Conservation (phyloP, 2,888 invertebrate genomes). For the Drosophila histrio region DNA sequence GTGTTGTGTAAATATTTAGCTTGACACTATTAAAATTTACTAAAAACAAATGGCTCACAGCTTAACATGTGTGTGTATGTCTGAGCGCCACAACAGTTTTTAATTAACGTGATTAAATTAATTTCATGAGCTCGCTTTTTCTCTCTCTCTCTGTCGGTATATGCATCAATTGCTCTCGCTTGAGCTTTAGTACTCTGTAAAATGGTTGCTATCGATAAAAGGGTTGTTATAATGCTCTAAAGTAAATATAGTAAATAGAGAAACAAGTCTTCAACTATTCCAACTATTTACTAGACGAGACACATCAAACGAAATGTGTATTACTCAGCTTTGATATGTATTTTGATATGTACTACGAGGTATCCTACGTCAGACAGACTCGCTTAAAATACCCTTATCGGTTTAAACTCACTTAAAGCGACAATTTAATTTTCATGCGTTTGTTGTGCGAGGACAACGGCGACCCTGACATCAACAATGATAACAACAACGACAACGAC, state of each 20-base stretch:
- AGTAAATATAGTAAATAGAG: too few relatives aligned
- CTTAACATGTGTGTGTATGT: conserved; percentile 13
- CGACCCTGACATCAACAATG: conserved; percentile 30
- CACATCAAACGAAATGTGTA: too few relatives aligned
- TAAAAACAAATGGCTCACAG: conserved; percentile 56
- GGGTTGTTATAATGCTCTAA: background rate
- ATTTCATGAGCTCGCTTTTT: conserved; percentile 59
- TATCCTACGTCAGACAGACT: background rate
- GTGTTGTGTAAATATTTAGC: conserved; percentile 77
- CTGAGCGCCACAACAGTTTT: conserved; percentile 48
- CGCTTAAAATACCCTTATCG: background rate
- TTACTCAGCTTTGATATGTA: too few relatives aligned
- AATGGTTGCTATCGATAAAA: background rate
- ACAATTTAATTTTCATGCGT: conserved; percentile 74
- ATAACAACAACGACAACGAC: conserved; percentile 22
- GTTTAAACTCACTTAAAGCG: conserved; percentile 76
- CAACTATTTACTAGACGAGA: too few relatives aligned
- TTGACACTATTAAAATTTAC: conserved; percentile 74
- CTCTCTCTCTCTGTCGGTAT: conserved; percentile 4
- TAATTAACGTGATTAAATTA: conserved; percentile 76
- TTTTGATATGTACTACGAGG: too few relatives aligned
- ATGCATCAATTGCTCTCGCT: conserved; percentile 30
- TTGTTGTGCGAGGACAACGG: conserved; percentile 35
- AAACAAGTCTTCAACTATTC: background rate
- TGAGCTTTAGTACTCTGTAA: conserved; percentile 11